Percentiles rank a stretch among this genome's conserved stretches.
phyloP scores from a whole-genome alignment of 2,797 vertebrate species.

The Hoplostethus mediterraneus region DNA sequence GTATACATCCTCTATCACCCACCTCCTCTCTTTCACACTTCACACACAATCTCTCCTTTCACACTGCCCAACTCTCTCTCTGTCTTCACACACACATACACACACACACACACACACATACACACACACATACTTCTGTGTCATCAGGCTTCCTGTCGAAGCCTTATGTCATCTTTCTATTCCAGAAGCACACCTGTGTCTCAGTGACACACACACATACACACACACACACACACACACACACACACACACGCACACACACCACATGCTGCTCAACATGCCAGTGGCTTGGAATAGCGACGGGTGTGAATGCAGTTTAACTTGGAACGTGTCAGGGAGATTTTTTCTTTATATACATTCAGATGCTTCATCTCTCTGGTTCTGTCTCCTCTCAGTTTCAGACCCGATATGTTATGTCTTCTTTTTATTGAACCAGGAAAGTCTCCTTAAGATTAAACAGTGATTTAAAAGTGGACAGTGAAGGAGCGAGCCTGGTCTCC shows the following conservation, averaged over 20 bases:
- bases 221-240: conserved; percentile 22
- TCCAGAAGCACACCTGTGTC: conserved; percentile 54
- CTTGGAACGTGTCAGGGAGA: neutral
- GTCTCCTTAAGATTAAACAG: too few species aligned
- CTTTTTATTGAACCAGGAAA: neutral
- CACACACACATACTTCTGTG: conserved; percentile 2
- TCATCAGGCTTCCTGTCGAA: conserved; percentile 30
- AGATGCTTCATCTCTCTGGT: neutral
- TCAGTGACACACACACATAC: neutral
- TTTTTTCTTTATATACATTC: neutral
- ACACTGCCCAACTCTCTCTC: too few species aligned
- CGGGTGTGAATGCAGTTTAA: conserved; percentile 13
- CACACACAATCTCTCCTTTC: neutral
- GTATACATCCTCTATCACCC: neutral
- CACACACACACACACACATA: conserved; percentile 21
- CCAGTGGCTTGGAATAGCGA: neutral
- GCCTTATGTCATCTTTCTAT: conserved; percentile 64
- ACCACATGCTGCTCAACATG: conserved; percentile 9
- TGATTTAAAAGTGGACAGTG: too few species aligned
- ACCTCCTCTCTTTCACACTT: neutral
- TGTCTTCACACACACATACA: conserved; percentile 4
- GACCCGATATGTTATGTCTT: neutral
- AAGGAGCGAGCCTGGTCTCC: too few species aligned
- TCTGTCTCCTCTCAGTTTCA: neutral
- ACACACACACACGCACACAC: conserved; percentile 15